Evolutionary conservation across 1,140 invertebrate genomes (phyloP).

Genomic region (Drosophila nasuta): DNA sequence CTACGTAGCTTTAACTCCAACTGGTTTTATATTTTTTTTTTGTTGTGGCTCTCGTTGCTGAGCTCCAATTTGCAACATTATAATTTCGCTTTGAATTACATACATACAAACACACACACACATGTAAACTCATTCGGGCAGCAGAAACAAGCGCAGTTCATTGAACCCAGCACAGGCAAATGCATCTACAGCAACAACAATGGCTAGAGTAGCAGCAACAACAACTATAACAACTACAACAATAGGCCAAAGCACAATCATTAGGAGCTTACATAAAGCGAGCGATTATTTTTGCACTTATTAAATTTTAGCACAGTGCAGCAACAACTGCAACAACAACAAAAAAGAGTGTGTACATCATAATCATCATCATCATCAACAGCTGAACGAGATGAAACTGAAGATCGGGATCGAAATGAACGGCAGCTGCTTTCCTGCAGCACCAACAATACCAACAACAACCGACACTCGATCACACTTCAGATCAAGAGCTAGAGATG

Average conservation of each 20-base stretch:
- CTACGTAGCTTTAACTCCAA: conserved; percentile 34
- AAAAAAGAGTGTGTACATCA: conserved; percentile 36
- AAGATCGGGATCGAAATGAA: conserved; percentile 39
- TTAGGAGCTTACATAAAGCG: conserved; percentile 75
- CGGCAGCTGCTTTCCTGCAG: conserved; percentile 36
- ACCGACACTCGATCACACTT: conserved; percentile 48
- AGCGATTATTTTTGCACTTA: conserved; percentile 79
- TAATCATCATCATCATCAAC: conserved; percentile 58
- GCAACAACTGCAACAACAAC: conserved; percentile 10
- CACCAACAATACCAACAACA: conserved; percentile 37
- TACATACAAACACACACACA: conserved; percentile 14
- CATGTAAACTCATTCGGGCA: background rate
- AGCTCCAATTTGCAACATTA: conserved; percentile 69
- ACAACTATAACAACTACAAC: conserved; percentile 23
- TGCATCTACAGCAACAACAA: conserved; percentile 46
- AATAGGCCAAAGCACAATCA: conserved; percentile 63
- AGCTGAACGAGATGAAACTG: conserved; percentile 20
- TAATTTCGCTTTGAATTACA: conserved; percentile 79
- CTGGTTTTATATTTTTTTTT: conserved; percentile 55
- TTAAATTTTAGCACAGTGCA: conserved; percentile 75
- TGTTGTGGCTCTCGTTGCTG: conserved; percentile 48
- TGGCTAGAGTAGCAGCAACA: conserved; percentile 30
- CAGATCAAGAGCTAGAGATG: conserved; percentile 28
- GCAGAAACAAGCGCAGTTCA: conserved; percentile 56
- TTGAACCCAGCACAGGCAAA: conserved; percentile 50